Evolutionary conservation across 2,888 invertebrate genomes (phyloP), one percentile per base, ranked within the genome.

Genomic region (Cheilosia urbana): DNA sequence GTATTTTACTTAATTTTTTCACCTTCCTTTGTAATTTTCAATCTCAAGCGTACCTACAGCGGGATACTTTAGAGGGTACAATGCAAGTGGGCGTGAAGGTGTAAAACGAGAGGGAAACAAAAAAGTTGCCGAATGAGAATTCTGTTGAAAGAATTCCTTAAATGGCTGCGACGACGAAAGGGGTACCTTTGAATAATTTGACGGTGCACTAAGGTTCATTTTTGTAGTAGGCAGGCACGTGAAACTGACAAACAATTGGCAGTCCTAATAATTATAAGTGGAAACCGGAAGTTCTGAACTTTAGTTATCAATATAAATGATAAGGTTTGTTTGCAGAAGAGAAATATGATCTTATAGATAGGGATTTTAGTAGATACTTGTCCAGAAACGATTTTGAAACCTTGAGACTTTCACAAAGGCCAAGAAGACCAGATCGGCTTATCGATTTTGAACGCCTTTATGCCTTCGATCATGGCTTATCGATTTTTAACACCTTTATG

Each of bases 1-100:
- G 73, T 79, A 82, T 68, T 68, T 83, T 73, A 80, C 66, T 65
- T 79, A 45, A 51, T 55, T 69, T 69, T 73, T 53, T 57, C 66
- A 53, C 30, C 62, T 19, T 58, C 42, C 42, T 45, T 15, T 13
- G 53, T 17, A 13, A 13, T 37, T 37, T 4, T 37, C 37, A 37
- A 37, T 13, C 37, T 37, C 13, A 37, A 13, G 37, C 13, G 37
- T 11, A 37, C 13, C 13, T 11, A 37, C 34, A 37, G 3, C 3
- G 42, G 30, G 62, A 21, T 51, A 69, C 37, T 55, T 65, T 2
- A 0, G 63, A 63, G 75, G 60, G 73, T 49, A 84, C 79, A 84
- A 84, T 71, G 72, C 27, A 15, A 63, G 66, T 47, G 55, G 62
- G 55, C 34, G 68, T 57, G 62, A 69, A 75, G 69, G 77, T 71